phyloP scores from a whole-genome alignment of 2,888 invertebrate genomes.

The Neoascia interrupta region DNA sequence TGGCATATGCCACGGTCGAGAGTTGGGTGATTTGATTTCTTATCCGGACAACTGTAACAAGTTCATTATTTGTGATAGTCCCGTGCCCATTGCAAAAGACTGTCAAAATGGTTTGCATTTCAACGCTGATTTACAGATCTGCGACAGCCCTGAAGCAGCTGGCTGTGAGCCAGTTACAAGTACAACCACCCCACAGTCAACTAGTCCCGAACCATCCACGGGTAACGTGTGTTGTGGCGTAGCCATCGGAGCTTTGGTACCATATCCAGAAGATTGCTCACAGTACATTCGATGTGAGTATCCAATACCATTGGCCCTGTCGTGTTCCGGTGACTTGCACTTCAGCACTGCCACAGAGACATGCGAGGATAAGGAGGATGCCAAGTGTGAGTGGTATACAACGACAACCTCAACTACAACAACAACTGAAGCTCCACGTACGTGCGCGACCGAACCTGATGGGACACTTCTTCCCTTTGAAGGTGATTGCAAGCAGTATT shows the following conservation, averaged over 20 bases:
- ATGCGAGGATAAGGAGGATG: constrained; percentile 71
- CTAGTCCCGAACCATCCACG: neutral
- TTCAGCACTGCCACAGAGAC: constrained; percentile 59
- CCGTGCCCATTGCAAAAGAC: constrained; percentile 46
- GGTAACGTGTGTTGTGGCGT: constrained; percentile 45
- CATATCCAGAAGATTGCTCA: constrained; percentile 61
- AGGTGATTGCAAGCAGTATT: constrained; percentile 72
- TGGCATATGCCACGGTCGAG: constrained; percentile 60
- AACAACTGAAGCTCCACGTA: neutral
- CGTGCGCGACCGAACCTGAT: constrained; percentile 71
- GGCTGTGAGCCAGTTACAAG: constrained; percentile 26
- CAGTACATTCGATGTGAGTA: constrained; percentile 70
- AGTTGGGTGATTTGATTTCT: constrained; percentile 48
- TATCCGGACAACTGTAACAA: constrained; percentile 65
- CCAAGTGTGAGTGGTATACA: constrained; percentile 69
- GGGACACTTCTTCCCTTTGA: constrained; percentile 71
- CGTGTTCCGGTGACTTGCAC: constrained; percentile 55
- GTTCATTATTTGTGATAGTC: constrained; percentile 69
- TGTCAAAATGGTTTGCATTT: constrained; percentile 59
- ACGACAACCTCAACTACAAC: neutral
- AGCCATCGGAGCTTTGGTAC: constrained; percentile 15
- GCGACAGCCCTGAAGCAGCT: constrained; percentile 66
- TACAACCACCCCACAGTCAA: constrained; percentile 3
- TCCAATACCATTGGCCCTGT: constrained; percentile 66
- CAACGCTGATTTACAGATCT: constrained; percentile 54